A percentile compares a stretch with the other conserved stretches of the same genome.
phyloP scores from a whole-genome alignment of 1,140 invertebrate species.

The Acromyrmex heyeri region DNA sequence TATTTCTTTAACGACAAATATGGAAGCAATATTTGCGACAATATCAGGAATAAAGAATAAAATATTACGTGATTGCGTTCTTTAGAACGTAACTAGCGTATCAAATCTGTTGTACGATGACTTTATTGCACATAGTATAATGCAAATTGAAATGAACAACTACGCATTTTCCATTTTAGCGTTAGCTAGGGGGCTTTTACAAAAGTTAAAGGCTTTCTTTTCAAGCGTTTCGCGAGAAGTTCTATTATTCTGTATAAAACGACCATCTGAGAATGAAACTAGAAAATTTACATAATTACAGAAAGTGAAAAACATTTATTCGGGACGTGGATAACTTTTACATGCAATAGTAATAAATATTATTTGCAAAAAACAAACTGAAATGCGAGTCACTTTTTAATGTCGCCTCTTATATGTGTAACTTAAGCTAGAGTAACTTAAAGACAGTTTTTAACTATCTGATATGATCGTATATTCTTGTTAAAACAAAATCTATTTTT shows the following conservation, averaged over 20 bases:
- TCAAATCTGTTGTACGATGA: conserved; percentile 46
- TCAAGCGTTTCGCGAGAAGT: conserved; percentile 33
- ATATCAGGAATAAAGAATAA: conserved; percentile 21
- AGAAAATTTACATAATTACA: conserved; percentile 52
- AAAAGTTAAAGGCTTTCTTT: conserved; percentile 59
- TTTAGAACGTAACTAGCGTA: not conserved
- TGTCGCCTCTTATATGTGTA: not conserved
- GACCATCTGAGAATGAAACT: conserved; percentile 35
- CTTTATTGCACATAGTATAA: conserved; percentile 41
- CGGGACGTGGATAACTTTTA: not conserved
- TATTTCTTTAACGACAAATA: not conserved
- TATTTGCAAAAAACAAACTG: not conserved
- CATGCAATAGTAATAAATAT: not conserved
- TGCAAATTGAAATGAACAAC: conserved; percentile 44
- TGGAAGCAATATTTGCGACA: conserved; percentile 3
- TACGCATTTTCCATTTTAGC: conserved; percentile 30
- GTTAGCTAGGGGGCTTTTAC: conserved; percentile 37
- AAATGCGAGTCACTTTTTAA: not conserved
- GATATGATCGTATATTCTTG: not conserved
- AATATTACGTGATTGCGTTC: conserved; percentile 24
- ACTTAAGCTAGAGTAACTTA: not conserved
- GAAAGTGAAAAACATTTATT: conserved; percentile 28
- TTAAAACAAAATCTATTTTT: not conserved
- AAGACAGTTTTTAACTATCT: not conserved
- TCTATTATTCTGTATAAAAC: conserved; percentile 52